Evolutionary conservation across 2,888 invertebrate genomes (phyloP).

Genomic region (Urechis unicinctus): DNA sequence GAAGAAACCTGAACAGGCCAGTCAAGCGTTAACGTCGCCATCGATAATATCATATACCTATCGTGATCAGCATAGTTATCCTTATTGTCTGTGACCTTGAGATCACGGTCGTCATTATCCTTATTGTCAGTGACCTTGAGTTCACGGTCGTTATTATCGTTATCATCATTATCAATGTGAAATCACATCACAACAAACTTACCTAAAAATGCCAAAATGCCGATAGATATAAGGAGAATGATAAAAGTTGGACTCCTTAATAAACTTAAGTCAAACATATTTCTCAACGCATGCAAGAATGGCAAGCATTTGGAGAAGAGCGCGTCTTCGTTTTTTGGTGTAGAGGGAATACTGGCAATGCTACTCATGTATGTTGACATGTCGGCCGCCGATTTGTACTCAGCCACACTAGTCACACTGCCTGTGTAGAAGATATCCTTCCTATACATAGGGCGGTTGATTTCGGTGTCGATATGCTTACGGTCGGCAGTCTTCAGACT

Average conservation of each 20-base stretch:
- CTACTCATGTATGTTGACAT: slow-evolving; percentile 78
- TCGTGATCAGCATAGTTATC: neutral
- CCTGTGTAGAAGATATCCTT: slow-evolving; percentile 96
- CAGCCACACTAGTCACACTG: slow-evolving; percentile 83
- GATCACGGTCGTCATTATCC: too few relatives aligned
- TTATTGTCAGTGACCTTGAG: too few relatives aligned
- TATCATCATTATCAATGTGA: too few relatives aligned
- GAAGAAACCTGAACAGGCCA: slow-evolving; percentile 33
- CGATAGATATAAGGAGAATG: slow-evolving; percentile 6
- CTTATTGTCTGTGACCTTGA: too few relatives aligned
- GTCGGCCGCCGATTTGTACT: slow-evolving; percentile 77
- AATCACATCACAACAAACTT: too few relatives aligned
- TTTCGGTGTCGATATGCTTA: slow-evolving; percentile 4
- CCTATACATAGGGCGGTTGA: slow-evolving; percentile 43
- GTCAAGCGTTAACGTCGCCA: too few relatives aligned
- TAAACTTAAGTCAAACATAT: slow-evolving; percentile 79
- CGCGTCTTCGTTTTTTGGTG: neutral
- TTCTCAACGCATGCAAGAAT: slow-evolving; percentile 22
- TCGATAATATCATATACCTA: too few relatives aligned
- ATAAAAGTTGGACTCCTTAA: slow-evolving; percentile 76
- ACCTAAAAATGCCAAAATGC: slow-evolving; percentile 5
- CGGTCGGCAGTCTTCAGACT: neutral
- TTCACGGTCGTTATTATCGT: too few relatives aligned
- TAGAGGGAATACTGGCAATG: slow-evolving; percentile 74
- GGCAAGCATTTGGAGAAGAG: slow-evolving; percentile 8